Conservation (phyloP, 2,113 vertebrate species). For the Nymphicus hollandicus region DNA sequence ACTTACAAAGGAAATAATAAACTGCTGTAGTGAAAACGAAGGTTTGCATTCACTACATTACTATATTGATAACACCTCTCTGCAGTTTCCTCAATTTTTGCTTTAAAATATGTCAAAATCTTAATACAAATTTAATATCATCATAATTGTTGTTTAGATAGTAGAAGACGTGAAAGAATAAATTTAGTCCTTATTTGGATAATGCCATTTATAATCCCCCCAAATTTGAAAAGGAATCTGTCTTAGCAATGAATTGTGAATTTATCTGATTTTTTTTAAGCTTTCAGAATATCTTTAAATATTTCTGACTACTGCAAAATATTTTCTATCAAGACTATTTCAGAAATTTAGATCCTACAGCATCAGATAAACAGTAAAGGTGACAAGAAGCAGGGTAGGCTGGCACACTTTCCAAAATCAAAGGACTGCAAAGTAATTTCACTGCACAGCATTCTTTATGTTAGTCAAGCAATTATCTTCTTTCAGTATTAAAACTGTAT, state of each 20-base stretch:
- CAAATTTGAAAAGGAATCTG: neutral
- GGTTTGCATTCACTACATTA: neutral
- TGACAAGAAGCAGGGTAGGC: neutral
- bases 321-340: neutral
- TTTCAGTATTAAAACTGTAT: neutral
- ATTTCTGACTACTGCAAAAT: neutral
- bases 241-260: neutral
- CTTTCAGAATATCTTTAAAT: neutral
- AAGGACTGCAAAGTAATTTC: neutral
- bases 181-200: neutral
- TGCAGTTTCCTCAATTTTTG: neutral
- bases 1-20: neutral
- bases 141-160: neutral
- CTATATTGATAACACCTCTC: neutral
- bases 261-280: neutral
- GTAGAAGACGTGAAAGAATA: neutral
- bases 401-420: neutral
- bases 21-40: neutral
- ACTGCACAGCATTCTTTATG: neutral
- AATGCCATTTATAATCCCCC: neutral
- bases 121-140: fast-evolving
- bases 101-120: neutral
- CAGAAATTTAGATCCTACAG: neutral
- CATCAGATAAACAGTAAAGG: neutral
- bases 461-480: neutral